These are phyloP conservation scores for Pygoscelis antarcticus DNA, from an alignment of 2,113 vertebrate species.

Conservation along the genomic window DNA sequence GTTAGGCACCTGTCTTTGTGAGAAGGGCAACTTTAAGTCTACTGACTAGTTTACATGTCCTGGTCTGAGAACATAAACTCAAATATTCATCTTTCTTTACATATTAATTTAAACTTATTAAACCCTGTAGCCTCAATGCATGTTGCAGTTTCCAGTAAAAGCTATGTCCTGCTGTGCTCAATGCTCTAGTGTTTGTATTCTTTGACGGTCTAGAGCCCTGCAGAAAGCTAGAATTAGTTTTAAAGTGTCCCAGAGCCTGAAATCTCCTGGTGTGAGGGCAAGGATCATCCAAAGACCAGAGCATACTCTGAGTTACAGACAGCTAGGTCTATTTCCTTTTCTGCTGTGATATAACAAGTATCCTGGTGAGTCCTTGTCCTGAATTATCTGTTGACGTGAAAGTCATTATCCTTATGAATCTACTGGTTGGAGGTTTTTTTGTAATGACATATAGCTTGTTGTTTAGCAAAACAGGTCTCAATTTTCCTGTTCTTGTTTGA, in stretches of 20 bases:
- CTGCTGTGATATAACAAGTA: not conserved
- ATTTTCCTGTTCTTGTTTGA: not conserved
- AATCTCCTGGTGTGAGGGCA: not conserved
- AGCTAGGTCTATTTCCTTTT: not conserved
- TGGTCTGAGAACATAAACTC: not conserved
- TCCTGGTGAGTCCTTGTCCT: not conserved
- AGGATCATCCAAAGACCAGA: not conserved
- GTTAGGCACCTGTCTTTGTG: not conserved
- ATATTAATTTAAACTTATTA: not conserved
- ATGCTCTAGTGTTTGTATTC: accelerated
- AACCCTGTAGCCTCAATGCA: accelerated
- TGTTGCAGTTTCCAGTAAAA: not conserved
- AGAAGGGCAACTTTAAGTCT: not conserved
- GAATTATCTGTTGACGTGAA: not conserved
- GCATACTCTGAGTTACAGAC: not conserved
- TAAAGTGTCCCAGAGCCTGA: not conserved
- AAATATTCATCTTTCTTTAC: not conserved
- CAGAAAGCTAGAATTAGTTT: not conserved
- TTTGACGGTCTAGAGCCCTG: not conserved
- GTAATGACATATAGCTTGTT: not conserved
- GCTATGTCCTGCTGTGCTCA: not conserved
- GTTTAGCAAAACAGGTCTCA: not conserved
- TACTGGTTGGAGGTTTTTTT: not conserved
- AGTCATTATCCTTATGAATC: not conserved
- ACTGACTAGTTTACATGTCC: not conserved